A percentile compares a stretch with the other conserved stretches of the same genome.
Conservation (phyloP, 1,140 invertebrate species). For the Bicyclus anynana region DNA sequence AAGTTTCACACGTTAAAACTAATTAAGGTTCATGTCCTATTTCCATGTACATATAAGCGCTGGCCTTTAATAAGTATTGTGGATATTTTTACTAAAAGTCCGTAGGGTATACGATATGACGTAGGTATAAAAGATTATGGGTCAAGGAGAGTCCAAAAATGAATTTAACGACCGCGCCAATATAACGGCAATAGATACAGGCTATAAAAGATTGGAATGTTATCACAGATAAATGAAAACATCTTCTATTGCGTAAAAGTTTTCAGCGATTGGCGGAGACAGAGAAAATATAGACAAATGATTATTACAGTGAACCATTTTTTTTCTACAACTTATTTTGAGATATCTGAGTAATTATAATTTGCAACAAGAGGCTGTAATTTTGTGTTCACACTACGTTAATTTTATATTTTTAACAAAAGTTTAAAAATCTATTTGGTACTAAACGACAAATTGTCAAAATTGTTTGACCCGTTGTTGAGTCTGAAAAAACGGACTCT, state of each 20-base stretch:
- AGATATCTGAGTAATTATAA: no score
- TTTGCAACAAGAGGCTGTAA: no score
- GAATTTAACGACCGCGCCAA: conserved; percentile 22
- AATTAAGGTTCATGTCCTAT: background rate
- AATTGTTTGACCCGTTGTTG: no score
- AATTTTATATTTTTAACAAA: no score
- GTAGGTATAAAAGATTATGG: conserved; percentile 27
- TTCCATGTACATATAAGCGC: background rate
- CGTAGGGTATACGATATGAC: background rate
- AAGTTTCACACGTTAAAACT: conserved; percentile 35
- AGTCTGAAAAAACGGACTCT: no score
- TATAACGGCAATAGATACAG: background rate
- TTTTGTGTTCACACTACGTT: no score
- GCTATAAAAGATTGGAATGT: conserved; percentile 5
- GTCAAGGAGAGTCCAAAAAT: conserved; percentile 42
- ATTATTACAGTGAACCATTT: no score
- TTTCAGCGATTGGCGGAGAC: background rate
- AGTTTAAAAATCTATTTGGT: no score
- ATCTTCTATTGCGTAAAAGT: background rate
- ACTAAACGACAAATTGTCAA: no score
- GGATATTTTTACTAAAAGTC: background rate
- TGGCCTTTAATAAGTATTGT: background rate
- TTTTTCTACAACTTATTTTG: no score
- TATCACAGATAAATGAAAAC: conserved; percentile 3
- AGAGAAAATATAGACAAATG: background rate